These are phyloP conservation scores for Eretmocerus hayati DNA, from an alignment of 2,888 invertebrate species.

Conservation along the genomic window DNA sequence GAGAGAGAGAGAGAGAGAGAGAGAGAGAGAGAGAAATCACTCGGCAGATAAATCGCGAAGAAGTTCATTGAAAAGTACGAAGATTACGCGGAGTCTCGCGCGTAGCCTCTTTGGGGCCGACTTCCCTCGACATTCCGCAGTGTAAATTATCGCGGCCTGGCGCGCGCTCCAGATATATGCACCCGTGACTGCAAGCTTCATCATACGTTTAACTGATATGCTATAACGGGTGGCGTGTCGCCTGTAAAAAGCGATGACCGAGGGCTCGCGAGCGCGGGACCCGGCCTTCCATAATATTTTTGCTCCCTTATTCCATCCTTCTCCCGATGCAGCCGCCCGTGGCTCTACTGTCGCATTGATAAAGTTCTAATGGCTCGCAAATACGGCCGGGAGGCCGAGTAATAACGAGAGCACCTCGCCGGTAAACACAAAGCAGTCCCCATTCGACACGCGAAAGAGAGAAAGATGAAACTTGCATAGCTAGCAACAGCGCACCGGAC, in stretches of 20 bases:
- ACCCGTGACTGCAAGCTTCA: too few relatives aligned
- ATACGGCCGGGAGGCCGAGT: slow-evolving; percentile 21
- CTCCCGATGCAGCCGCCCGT: too few relatives aligned
- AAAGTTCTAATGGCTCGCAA: slow-evolving; percentile 33
- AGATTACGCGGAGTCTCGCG: background rate
- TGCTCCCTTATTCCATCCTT: slow-evolving; percentile 7
- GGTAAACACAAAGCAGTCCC: too few relatives aligned
- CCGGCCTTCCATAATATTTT: background rate
- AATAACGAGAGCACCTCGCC: too few relatives aligned
- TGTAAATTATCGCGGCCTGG: background rate
- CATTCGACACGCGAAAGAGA: too few relatives aligned
- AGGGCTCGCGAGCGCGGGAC: background rate
- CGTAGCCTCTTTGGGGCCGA: background rate
- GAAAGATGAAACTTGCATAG: too few relatives aligned
- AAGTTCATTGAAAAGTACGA: slow-evolving; percentile 1
- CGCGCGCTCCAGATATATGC: too few relatives aligned
- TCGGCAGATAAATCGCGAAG: background rate
- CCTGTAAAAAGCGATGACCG: background rate
- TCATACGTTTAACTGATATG: too few relatives aligned
- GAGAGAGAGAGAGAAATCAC: background rate
- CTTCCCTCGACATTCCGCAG: background rate
- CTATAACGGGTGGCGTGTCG: too few relatives aligned
- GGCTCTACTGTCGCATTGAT: slow-evolving; percentile 6
- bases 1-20: background rate
- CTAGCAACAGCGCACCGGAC: too few relatives aligned